Evolutionary conservation across 2,797 vertebrate genomes (phyloP).

Genomic region (Saxicola maurus): DNA sequence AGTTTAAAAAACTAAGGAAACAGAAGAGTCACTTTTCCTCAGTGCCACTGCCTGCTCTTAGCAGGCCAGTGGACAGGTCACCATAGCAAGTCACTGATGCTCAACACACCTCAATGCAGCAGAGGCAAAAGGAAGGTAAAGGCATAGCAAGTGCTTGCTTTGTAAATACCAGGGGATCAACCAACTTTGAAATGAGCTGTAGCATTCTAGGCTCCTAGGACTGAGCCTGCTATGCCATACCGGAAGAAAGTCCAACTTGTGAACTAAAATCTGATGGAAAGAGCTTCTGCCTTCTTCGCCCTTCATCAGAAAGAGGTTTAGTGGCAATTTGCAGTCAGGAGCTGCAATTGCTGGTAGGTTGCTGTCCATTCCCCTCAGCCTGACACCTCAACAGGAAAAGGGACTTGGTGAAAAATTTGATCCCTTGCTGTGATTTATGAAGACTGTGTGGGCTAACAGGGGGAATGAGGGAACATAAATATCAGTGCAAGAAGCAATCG

Average conservation of each 20-base stretch:
- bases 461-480: background rate
- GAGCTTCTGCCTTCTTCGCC: accelerated
- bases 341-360: accelerated
- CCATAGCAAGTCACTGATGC: background rate
- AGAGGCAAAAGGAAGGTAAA: background rate
- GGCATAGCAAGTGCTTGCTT: background rate
- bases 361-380: background rate
- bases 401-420: background rate
- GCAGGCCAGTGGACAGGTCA: background rate
- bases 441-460: no score
- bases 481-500: accelerated
- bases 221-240: background rate
- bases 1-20: background rate
- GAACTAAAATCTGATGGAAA: background rate
- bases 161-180: background rate
- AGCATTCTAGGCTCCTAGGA: background rate
- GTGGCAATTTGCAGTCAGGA: background rate
- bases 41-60: background rate
- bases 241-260: background rate
- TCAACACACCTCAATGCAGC: background rate
- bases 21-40: background rate
- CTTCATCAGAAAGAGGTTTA: background rate
- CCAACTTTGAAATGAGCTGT: background rate
- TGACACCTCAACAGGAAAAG: background rate
- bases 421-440: background rate